Conservation (phyloP, 2,888 invertebrate genomes). For the Ecdyonurus torrentis region DNA sequence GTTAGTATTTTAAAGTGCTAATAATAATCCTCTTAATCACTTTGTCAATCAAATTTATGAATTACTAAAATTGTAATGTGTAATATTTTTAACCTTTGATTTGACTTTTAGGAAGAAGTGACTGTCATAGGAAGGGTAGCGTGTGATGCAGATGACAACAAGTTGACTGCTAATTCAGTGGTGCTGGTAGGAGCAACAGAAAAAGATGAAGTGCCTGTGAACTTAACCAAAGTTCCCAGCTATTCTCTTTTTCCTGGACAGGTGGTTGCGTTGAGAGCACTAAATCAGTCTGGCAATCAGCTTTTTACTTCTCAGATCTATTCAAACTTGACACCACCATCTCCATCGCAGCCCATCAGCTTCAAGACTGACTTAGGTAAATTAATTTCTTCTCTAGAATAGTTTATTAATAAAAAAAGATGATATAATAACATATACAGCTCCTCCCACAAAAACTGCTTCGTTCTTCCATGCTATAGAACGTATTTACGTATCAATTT, state of each 20-base stretch:
- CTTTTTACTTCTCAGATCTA: slow-evolving; percentile 49
- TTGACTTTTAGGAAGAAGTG: slow-evolving; percentile 28
- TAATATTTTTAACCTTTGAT: slow-evolving; percentile 17
- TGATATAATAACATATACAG: too few species aligned
- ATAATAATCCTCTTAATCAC: too few species aligned
- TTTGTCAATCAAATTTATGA: background rate
- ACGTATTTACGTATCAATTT: too few species aligned
- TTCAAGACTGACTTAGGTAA: background rate
- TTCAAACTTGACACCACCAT: slow-evolving; percentile 32
- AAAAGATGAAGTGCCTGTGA: slow-evolving; percentile 24
- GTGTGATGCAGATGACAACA: slow-evolving; percentile 49
- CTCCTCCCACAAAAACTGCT: too few species aligned
- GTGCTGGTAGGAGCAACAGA: slow-evolving; percentile 46
- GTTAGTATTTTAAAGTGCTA: too few species aligned
- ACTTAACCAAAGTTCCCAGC: slow-evolving; percentile 33
- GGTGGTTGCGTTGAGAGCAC: slow-evolving; percentile 54
- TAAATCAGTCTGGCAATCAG: slow-evolving; percentile 48
- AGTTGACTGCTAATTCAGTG: slow-evolving; percentile 51
- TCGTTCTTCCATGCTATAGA: too few species aligned
- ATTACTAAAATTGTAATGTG: background rate
- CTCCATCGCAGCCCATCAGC: slow-evolving; percentile 3
- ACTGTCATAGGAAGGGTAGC: slow-evolving; percentile 52
- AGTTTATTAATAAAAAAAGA: too few species aligned
- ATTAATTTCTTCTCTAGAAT: too few species aligned
- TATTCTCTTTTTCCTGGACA: slow-evolving; percentile 67